A percentile compares a stretch with the other conserved stretches of the same genome.
These are phyloP conservation scores for Carettochelys insculpta DNA, from an alignment of 2,113 vertebrate species.

Conservation along the genomic window DNA sequence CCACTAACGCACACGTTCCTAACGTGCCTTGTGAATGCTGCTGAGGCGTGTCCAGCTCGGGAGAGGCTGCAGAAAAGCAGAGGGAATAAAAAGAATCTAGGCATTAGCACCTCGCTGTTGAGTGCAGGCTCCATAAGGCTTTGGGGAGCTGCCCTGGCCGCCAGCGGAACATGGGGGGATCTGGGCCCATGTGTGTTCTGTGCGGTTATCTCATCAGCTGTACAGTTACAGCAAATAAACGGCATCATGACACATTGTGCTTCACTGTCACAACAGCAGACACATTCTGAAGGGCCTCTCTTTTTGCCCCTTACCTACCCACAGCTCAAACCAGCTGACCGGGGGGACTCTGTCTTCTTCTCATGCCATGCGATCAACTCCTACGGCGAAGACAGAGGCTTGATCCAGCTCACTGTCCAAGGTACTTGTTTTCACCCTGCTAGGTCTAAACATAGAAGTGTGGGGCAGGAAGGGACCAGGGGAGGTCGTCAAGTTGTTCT, in stretches of 20 bases:
- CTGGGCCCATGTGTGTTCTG: not conserved
- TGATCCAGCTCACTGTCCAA: conserved; percentile 99
- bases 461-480: not conserved
- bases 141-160: not conserved
- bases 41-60: not conserved
- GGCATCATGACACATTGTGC: not conserved
- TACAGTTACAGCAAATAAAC: not conserved
- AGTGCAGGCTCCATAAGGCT: not conserved
- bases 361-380: conserved; percentile 99
- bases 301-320: not conserved
- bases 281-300: not conserved
- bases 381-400: conserved; percentile 95
- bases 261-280: accelerated
- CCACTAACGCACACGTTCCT: not conserved
- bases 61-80: not conserved
- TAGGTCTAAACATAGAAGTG: not conserved
- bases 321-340: conserved; percentile 94
- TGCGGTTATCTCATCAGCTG: not conserved
- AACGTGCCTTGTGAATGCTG: not conserved
- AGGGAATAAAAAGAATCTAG: not conserved
- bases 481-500: not conserved
- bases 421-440: conserved; percentile 31
- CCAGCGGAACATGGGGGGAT: not conserved
- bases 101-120: not conserved
- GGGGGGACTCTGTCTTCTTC: conserved; percentile 98